These are phyloP conservation scores for Narcine bancroftii DNA, from an alignment of 2,113 vertebrate species.

Conservation along the genomic window DNA sequence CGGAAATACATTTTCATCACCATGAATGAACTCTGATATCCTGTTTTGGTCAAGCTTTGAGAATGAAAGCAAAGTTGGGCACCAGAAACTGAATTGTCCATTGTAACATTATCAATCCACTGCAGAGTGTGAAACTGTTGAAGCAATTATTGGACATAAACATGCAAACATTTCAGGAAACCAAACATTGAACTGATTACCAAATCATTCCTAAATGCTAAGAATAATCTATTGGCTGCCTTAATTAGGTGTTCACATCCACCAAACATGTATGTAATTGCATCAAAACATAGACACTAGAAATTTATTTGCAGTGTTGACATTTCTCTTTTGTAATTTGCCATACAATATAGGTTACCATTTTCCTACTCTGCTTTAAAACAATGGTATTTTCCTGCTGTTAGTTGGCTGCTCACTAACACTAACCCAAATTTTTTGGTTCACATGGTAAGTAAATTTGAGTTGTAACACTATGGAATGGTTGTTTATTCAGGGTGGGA, in stretches of 20 bases:
- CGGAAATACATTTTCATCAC: constrained; percentile 8
- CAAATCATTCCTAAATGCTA: background rate
- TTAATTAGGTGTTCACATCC: background rate
- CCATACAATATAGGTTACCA: background rate
- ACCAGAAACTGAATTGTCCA: background rate
- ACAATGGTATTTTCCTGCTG: too few relatives aligned
- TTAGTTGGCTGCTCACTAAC: too few relatives aligned
- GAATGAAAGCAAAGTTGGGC: background rate
- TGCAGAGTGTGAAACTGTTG: background rate
- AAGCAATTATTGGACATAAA: background rate
- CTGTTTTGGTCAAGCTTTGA: background rate
- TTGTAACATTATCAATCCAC: background rate
- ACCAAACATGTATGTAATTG: background rate
- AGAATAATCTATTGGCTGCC: background rate
- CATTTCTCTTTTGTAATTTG: background rate
- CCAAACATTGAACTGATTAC: background rate
- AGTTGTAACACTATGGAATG: too few relatives aligned
- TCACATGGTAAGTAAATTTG: too few relatives aligned
- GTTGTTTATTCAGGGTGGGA: too few relatives aligned
- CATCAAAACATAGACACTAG: background rate
- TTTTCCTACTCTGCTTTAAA: background rate
- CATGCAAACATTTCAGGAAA: background rate
- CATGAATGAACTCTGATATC: background rate
- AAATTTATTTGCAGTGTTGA: background rate
- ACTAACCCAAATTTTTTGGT: too few relatives aligned